These are phyloP conservation scores for Athripsodes cinereus DNA, from an alignment of 2,888 invertebrate species.

Conservation along the genomic window DNA sequence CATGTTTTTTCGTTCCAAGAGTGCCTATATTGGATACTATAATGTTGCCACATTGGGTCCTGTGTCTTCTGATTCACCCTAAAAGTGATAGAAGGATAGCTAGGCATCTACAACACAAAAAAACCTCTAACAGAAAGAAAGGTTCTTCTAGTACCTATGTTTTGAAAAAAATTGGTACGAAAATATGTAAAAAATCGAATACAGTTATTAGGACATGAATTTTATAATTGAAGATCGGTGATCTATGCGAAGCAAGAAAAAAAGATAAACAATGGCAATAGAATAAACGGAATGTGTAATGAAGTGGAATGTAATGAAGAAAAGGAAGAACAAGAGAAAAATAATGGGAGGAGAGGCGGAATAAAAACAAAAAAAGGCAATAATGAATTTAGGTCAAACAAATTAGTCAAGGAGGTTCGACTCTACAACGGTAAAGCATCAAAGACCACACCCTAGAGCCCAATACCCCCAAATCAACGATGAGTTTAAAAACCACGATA, in stretches of 20 bases:
- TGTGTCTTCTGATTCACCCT: no score
- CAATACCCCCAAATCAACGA: neutral
- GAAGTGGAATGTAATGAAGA: conserved; percentile 2
- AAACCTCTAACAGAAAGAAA: no score
- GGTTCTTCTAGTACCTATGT: no score
- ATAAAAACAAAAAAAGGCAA: neutral
- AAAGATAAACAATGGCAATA: neutral
- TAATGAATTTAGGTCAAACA: neutral
- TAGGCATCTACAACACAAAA: no score
- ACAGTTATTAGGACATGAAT: no score
- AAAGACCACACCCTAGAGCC: neutral
- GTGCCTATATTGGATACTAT: no score
- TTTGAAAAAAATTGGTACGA: no score
- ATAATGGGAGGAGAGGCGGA: neutral
- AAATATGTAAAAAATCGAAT: neutral
- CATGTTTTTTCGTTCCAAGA: no score
- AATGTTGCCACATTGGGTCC: no score
- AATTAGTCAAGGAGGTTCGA: neutral
- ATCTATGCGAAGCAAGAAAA: neutral
- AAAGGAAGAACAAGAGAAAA: neutral
- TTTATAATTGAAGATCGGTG: no score
- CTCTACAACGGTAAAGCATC: neutral
- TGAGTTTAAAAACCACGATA: neutral
- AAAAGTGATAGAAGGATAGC: no score
- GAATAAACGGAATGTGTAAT: conserved; percentile 1